Base-by-base conservation (phyloP, 2,113 vertebrate genomes). In the Megaceryle maxima region DNA sequence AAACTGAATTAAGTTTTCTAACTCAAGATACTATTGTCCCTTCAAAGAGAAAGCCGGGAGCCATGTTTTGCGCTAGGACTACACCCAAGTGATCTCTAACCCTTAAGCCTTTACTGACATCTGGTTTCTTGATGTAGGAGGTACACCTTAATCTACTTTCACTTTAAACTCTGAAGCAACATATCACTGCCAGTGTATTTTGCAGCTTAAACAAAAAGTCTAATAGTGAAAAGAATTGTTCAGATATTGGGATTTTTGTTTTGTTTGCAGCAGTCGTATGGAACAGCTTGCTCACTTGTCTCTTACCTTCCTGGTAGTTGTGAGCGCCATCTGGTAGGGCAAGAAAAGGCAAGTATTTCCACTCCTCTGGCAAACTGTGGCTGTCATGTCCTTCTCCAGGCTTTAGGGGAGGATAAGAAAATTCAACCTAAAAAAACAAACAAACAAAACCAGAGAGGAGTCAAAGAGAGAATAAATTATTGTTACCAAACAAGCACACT, bases 271-370 rank as follows among this genome's bases (percentile, higher is more conserved):
- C 0, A 75, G 31, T 26, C 37, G 26, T 6, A 51, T 5, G 13
- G 21, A 11, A 11, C 3, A 79, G 24, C 35, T 84, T 53, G 35
- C 35, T 33, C 33, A 39, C 33, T 28, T 2, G 1, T 48, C 60
- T 89, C 94, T 89, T 96, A 99, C 99, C 99, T 98, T 99, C 99
- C 91, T 99, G 99, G 94, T 99, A 99, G 98, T 99, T 99, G 97
- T 99, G 99, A 7, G 99, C 99, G 0, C 99, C 99, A 43, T 99
- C 99, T 0, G 99, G 99, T 39, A 99, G 97, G 31, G 99, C 99
- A 11, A 99, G 98, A 97, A 99, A 99, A 0, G 99, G 99, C 84
- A 99, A 97, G 78, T 99, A 99, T 88, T 98, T 99, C 99, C 99
- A 99, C 81, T 99, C 99, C 51, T 99, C 99, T 25, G 99, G 99